Conservation (phyloP, 2,113 vertebrate species). For the Mixornis gularis region DNA sequence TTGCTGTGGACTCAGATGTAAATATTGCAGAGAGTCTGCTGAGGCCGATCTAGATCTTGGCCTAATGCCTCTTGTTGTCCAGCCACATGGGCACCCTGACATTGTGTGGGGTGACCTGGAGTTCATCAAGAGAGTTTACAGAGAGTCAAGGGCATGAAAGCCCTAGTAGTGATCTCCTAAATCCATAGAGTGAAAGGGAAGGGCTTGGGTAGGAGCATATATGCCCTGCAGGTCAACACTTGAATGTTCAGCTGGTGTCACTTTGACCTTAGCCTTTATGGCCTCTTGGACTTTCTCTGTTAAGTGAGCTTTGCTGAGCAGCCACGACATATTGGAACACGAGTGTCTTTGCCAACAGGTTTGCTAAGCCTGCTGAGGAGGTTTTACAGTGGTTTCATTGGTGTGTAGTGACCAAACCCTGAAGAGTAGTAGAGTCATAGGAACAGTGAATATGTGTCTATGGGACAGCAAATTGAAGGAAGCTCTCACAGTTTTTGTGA, state of each 20-base stretch:
- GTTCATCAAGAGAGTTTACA: not conserved
- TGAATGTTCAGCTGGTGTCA: not conserved
- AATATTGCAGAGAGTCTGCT: not conserved
- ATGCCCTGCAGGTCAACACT: not conserved
- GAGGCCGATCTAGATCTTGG: not conserved
- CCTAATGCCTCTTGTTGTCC: not conserved
- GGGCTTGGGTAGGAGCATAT: not conserved
- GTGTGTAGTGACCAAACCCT: not conserved
- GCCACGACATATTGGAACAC: not conserved
- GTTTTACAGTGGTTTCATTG: not conserved
- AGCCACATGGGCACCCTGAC: not conserved
- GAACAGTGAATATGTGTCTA: not conserved
- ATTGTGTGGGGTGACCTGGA: not conserved
- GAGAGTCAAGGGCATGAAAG: not conserved
- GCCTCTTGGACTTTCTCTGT: not conserved
- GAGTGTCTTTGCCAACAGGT: not conserved
- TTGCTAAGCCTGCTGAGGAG: not conserved
- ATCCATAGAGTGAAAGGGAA: not conserved
- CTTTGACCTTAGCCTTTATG: not conserved
- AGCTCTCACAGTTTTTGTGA: not conserved
- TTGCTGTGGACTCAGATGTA: not conserved
- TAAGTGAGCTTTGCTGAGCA: not conserved
- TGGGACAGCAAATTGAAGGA: not conserved
- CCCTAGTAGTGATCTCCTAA: not conserved
- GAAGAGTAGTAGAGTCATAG: not conserved